Conservation (phyloP, 2,797 vertebrate species). For the Hemitrygon akajei region DNA sequence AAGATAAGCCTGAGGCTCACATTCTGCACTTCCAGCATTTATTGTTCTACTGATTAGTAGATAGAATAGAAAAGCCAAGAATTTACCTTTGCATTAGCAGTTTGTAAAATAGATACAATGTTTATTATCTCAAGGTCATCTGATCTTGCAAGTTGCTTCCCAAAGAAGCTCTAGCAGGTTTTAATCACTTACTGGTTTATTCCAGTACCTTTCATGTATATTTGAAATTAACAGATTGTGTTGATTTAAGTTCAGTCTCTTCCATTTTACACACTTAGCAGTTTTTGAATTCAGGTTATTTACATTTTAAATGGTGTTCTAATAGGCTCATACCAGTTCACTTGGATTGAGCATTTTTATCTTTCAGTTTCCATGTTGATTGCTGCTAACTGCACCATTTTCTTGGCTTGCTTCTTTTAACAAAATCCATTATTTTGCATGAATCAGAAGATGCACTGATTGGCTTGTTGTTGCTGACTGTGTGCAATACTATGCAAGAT, state of each 20-base stretch:
- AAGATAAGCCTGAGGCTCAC: not conserved
- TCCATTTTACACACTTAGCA: not conserved
- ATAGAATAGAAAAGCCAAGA: not conserved
- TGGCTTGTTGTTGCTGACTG: not conserved
- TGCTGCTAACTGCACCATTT: not conserved
- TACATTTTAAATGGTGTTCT: not conserved
- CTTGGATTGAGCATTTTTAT: not conserved
- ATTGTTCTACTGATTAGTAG: not conserved
- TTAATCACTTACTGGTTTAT: not conserved
- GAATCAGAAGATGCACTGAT: not conserved
- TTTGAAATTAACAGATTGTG: not conserved
- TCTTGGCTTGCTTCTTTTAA: not conserved
- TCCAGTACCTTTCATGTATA: not conserved
- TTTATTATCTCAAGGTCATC: not conserved
- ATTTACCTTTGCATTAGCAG: not conserved
- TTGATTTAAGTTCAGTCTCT: not conserved
- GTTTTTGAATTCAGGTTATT: not conserved
- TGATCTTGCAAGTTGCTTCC: not conserved
- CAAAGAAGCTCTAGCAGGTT: not conserved
- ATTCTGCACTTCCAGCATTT: not conserved
- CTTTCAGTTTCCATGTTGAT: not conserved
- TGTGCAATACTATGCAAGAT: not conserved
- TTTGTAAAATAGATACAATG: not conserved
- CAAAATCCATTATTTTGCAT: not conserved
- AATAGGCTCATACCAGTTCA: not conserved